These are phyloP conservation scores for Tetrao urogallus DNA, from an alignment of 2,113 vertebrate genomes.

Conservation along the genomic window DNA sequence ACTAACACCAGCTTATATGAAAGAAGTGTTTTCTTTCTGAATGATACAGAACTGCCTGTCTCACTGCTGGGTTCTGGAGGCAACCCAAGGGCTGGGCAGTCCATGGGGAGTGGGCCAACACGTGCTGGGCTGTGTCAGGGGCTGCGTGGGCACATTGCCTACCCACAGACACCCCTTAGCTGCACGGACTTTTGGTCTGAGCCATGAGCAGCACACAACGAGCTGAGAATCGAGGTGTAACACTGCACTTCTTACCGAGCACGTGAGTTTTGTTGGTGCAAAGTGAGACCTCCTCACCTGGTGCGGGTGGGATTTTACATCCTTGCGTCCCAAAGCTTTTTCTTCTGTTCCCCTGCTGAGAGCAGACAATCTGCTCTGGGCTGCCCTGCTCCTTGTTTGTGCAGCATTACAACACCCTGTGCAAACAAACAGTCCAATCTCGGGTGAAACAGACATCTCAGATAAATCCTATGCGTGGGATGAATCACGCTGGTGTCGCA, in stretches of 20 bases:
- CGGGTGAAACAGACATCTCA: neutral
- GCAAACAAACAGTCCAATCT: neutral
- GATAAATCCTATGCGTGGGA: neutral
- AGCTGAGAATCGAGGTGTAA: neutral
- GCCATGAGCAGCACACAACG: neutral
- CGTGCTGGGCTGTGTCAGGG: neutral
- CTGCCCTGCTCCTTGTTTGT: slow-evolving; percentile 8
- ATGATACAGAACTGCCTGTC: neutral
- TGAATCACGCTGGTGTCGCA: slow-evolving; percentile 33
- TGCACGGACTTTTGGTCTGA: neutral
- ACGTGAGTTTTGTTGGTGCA: neutral
- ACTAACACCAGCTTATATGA: neutral
- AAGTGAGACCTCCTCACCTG: neutral
- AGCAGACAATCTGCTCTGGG: neutral
- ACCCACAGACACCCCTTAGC: neutral
- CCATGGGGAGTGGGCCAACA: neutral
- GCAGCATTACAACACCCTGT: slow-evolving; percentile 27
- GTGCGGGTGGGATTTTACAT: neutral
- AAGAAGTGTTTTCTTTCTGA: neutral
- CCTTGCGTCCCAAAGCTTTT: neutral
- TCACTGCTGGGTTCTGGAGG: neutral
- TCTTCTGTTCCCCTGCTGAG: neutral
- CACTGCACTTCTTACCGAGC: neutral
- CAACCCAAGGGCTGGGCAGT: neutral
- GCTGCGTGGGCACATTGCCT: neutral